Evolutionary conservation across 2,888 invertebrate genomes (phyloP).

Genomic region (Hecatera dysodea): DNA sequence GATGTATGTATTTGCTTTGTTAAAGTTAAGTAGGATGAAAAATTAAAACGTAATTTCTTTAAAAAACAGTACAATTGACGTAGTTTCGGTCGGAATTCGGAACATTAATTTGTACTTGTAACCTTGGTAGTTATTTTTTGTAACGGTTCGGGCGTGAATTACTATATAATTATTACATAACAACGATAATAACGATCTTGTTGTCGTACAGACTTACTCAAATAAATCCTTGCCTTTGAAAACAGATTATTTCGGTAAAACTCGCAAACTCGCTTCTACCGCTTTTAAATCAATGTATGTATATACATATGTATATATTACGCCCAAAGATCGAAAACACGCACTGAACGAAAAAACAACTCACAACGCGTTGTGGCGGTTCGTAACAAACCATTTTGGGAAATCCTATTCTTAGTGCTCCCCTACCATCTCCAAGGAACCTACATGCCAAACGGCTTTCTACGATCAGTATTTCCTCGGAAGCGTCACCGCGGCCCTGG

Average conservation of each 20-base stretch:
- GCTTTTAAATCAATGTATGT: too few species aligned
- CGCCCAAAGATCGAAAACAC: too few species aligned
- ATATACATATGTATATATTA: too few species aligned
- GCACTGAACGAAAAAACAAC: too few species aligned
- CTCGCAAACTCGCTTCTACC: too few species aligned
- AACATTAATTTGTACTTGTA: conserved; percentile 8
- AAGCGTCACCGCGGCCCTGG: too few species aligned
- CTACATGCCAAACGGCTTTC: too few species aligned
- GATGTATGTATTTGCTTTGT: background rate
- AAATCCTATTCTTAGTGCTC: too few species aligned
- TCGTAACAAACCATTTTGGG: too few species aligned
- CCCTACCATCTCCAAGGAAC: too few species aligned
- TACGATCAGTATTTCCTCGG: too few species aligned
- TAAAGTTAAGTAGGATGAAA: background rate
- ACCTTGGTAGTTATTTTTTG: conserved; percentile 4
- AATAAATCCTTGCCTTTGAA: background rate
- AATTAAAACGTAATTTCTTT: background rate
- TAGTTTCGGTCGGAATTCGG: conserved; percentile 6
- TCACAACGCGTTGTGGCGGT: too few species aligned
- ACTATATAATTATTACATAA: background rate
- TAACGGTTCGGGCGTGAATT: background rate
- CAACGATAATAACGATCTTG: background rate
- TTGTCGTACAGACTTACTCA: background rate
- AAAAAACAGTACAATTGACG: conserved; percentile 6
- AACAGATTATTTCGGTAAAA: background rate